Conservation (phyloP, 2,797 vertebrate genomes). For the Pseudotriccus pelzelni region DNA sequence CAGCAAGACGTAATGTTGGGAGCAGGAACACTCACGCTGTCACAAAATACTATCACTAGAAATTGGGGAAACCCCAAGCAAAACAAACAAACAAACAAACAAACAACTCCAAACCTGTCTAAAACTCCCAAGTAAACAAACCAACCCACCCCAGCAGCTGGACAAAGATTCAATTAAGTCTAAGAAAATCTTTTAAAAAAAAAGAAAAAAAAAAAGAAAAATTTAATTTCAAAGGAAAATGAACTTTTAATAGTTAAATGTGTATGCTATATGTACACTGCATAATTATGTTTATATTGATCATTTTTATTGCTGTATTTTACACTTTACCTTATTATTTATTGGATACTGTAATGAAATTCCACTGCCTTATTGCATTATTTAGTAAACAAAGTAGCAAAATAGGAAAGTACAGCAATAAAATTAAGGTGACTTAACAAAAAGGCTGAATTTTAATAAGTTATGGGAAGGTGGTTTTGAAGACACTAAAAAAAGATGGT, state of each 20-base stretch:
- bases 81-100: too few species aligned
- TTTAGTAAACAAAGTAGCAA: constrained; percentile 58
- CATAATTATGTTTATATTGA: constrained; percentile 64
- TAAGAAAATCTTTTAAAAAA: neutral
- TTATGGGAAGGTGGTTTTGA: constrained; percentile 30
- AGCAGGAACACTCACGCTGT: neutral
- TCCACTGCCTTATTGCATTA: constrained; percentile 63
- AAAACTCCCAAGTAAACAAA: neutral
- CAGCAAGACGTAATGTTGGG: neutral
- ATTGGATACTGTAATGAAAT: constrained; percentile 54
- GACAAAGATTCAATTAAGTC: neutral
- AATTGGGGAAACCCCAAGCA: too few species aligned
- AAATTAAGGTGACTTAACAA: constrained; percentile 68
- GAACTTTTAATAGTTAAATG: constrained; percentile 3
- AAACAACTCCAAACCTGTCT: neutral
- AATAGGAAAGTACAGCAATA: constrained; percentile 54
- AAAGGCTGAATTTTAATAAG: constrained; percentile 63
- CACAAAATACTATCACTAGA: neutral
- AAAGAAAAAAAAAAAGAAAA: neutral
- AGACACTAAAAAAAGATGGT: neutral
- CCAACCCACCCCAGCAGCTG: neutral
- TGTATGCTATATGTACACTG: neutral
- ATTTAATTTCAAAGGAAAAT: neutral
- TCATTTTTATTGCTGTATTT: constrained; percentile 65
- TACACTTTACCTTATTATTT: constrained; percentile 63